Evolutionary conservation across 2,888 invertebrate species (phyloP).

Genomic region (Stenchaetothrips biformis): DNA sequence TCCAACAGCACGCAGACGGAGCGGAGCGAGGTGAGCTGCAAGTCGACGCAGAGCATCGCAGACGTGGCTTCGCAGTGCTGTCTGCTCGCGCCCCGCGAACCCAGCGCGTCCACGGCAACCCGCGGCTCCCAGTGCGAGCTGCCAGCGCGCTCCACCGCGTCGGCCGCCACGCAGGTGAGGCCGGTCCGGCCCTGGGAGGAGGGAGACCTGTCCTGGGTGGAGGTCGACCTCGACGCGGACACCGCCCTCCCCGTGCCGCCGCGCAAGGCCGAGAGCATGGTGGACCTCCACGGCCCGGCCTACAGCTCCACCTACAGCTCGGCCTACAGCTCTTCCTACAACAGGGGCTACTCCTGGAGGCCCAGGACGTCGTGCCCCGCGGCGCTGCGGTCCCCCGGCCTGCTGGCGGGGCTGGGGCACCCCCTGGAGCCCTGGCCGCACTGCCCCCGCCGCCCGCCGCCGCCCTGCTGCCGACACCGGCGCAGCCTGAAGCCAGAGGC

Average conservation of each 20-base stretch:
- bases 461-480: neutral
- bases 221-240: neutral
- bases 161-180: neutral
- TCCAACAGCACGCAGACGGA: neutral
- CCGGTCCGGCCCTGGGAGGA: constrained; percentile 5
- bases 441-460: neutral
- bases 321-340: neutral
- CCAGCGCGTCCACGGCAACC: neutral
- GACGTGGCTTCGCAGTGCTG: constrained; percentile 3
- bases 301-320: neutral
- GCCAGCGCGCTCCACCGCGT: neutral
- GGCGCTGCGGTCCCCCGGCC: neutral
- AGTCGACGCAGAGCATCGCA: constrained; percentile 7
- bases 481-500: neutral
- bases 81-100: neutral
- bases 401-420: neutral
- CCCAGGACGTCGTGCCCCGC: neutral
- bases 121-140: constrained; percentile 1
- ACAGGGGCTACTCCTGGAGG: neutral
- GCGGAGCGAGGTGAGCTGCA: neutral
- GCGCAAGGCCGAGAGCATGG: constrained; percentile 9
- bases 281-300: neutral
- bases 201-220: neutral
- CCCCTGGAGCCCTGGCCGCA: neutral
- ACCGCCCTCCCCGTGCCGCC: neutral